Evolutionary conservation across 2,797 vertebrate genomes (phyloP), one percentile per base, ranked within the genome.

Genomic region (Macropus fuliginosus): DNA sequence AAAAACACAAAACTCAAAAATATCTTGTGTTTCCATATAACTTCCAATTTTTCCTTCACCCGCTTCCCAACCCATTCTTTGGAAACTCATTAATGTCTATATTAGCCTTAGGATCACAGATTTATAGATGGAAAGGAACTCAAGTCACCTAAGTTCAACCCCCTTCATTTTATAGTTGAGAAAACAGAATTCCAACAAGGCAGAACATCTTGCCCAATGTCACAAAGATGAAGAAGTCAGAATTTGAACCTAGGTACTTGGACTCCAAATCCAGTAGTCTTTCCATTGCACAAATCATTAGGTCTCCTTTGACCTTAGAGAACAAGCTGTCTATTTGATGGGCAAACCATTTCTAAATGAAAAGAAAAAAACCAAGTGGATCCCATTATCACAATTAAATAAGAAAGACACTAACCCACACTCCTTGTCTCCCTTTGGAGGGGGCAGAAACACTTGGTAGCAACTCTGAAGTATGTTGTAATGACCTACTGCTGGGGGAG

Each of bases 81-180:
- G 56, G 90, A 90, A 59, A 16, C 87, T 11, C 9, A 18, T 50
- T 93, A 28, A 95, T 52, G 3, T 40, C 93, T n/a, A 56, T 55
- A 95, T 56, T 24, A 11, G 52, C 18, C 52, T 96, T 95, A 24
- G 94, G 93, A 93, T 57, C 21, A 92, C 96, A 91, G 16, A 52
- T 91, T 57, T 34, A 93, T 94, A 91, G 13, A 46, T 91, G n/a
- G 74, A 91, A 28, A 59, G 29, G 92, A 24, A 31, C 29, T 52
- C 1, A 13, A 27, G 90, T 16, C 55, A 90, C 92, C 34, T 54
- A 29, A 29, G 18, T 31, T 0, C 89, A 62, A 93, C 92, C 54
- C 28, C 40, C 54, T 28, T n/a, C 31, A 92, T 9, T 54, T 91
- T 81, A 93, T 95, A 13, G 89, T 59, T 92, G 56, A 54, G 28